phyloP scores from a whole-genome alignment of 2,888 invertebrate genomes.

The Drosophila colorata region DNA sequence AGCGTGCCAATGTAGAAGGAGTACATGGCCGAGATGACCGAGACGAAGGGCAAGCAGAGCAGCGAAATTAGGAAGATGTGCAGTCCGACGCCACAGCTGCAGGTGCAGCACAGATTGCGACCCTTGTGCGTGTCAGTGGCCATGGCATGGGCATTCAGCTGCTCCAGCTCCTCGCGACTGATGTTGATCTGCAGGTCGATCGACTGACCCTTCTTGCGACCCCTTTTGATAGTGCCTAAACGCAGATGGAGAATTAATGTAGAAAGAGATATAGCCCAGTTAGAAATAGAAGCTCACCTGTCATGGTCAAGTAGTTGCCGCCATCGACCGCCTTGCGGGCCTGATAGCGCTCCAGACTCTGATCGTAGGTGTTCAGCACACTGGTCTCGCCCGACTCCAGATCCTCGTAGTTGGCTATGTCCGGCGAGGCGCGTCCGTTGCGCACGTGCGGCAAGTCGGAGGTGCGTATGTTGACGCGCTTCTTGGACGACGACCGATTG shows the following conservation, averaged over 20 bases:
- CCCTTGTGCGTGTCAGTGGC: constrained; percentile 87
- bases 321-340: constrained; percentile 86
- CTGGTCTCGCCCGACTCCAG: constrained; percentile 85
- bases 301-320: constrained; percentile 88
- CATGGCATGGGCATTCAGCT: constrained; percentile 87
- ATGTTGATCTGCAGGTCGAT: constrained; percentile 90
- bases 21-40: constrained; percentile 88
- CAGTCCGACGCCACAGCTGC: constrained; percentile 87
- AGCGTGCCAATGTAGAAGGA: constrained; percentile 91
- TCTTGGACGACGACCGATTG: constrained; percentile 86
- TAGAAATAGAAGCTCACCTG: constrained; percentile 75
- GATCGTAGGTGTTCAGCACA: constrained; percentile 83
- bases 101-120: constrained; percentile 86
- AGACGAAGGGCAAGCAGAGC: constrained; percentile 89
- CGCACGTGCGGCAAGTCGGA: constrained; percentile 85
- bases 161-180: constrained; percentile 89
- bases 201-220: constrained; percentile 90
- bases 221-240: constrained; percentile 90
- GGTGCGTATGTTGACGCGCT: constrained; percentile 88
- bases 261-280: not conserved
- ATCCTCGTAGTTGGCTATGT: constrained; percentile 83
- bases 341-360: constrained; percentile 87
- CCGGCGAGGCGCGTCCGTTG: constrained; percentile 84
- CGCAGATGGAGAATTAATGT: not conserved
- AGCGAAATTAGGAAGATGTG: constrained; percentile 89